Conservation (phyloP, 2,797 vertebrate genomes). For the Eospalax fontanierii region DNA sequence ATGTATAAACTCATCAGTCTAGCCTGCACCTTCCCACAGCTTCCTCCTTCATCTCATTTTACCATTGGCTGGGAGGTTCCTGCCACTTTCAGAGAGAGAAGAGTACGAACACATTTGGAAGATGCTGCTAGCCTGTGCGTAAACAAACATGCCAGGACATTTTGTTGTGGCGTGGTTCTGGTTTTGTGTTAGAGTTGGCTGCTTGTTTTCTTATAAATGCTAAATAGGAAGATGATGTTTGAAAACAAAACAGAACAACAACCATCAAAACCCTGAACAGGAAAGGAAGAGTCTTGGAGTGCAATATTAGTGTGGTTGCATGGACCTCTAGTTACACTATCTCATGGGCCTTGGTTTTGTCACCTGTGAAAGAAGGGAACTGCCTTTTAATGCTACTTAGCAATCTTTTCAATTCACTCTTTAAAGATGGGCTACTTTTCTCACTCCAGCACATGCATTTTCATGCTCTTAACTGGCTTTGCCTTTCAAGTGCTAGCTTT, state of each 20-base stretch:
- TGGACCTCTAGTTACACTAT: not conserved
- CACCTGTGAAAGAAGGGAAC: not conserved
- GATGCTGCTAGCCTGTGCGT: not conserved
- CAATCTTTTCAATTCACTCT: not conserved
- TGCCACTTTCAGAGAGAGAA: conserved; percentile 17
- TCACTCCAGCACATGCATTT: not conserved
- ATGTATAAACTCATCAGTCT: not conserved
- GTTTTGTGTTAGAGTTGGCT: not conserved
- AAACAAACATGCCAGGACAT: not conserved
- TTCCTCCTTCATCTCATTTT: conserved; percentile 33
- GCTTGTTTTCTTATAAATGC: not conserved
- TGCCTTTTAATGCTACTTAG: not conserved
- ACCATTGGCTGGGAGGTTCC: not conserved
- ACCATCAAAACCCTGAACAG: not conserved
- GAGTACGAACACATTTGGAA: not conserved
- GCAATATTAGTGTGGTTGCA: not conserved
- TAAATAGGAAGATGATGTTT: not conserved
- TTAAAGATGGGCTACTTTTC: conserved; percentile 19
- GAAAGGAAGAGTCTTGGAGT: not conserved
- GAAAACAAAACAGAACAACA: not conserved
- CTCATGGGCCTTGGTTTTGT: conserved; percentile 50
- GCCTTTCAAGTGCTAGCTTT: conserved; percentile 35
- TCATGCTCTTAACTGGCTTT: conserved; percentile 6
- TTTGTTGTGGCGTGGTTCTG: not conserved
- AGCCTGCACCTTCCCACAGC: not conserved